phyloP scores from a whole-genome alignment of 2,888 invertebrate genomes.

The Sarcophaga variegata region DNA sequence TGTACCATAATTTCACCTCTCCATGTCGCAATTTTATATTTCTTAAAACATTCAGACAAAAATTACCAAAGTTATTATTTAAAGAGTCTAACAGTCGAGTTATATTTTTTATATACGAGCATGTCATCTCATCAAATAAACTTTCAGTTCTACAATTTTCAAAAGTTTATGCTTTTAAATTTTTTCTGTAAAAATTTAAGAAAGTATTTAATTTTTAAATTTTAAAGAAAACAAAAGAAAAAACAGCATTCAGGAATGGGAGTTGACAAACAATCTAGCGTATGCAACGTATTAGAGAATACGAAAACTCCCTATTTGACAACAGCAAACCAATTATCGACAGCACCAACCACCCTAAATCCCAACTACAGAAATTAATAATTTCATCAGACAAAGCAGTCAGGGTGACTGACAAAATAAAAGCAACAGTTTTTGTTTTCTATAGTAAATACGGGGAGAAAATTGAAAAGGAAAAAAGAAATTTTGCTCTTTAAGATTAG shows the following conservation, averaged over 20 bases:
- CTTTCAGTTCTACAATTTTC: too few relatives aligned
- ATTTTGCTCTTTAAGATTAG: conserved; percentile 9
- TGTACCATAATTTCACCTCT: too few relatives aligned
- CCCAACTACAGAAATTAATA: not conserved
- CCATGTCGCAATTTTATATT: too few relatives aligned
- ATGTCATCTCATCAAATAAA: too few relatives aligned
- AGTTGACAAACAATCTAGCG: conserved; percentile 8
- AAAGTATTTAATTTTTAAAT: conserved; percentile 35
- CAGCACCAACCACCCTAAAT: conserved; percentile 49
- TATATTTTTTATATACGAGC: too few relatives aligned
- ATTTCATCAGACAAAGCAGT: not conserved
- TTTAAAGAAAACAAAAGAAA: not conserved
- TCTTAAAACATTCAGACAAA: too few relatives aligned
- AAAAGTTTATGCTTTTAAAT: not conserved
- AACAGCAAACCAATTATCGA: conserved; percentile 56
- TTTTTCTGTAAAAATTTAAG: conserved; percentile 20
- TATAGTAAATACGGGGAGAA: conserved; percentile 15
- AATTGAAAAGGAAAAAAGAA: conserved; percentile 42
- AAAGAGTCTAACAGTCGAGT: too few relatives aligned
- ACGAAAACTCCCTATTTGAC: conserved; percentile 43
- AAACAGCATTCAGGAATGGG: not conserved
- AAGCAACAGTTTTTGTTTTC: not conserved
- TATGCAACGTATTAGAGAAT: conserved; percentile 47
- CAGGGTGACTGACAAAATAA: not conserved
- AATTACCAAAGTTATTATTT: too few relatives aligned